Base-by-base conservation (phyloP, 92 coral and sea anemone species). In the Desmophyllum pertusum region DNA sequence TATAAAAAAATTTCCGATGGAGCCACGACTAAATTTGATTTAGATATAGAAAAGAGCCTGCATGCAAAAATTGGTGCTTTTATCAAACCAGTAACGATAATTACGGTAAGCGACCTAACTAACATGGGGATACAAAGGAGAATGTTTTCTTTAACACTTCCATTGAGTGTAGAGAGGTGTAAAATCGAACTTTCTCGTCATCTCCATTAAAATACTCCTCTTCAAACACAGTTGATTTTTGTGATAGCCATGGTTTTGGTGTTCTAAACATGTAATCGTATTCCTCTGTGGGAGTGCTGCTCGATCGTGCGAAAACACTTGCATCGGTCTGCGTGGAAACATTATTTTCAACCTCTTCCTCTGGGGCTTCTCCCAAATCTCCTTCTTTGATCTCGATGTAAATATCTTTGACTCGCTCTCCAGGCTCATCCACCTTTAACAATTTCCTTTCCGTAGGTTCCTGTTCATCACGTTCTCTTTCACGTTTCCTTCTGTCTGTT, bases 401-500 rank as follows among this genome's bases (percentile, higher is more conserved):
- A 79, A 79, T 71, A 83, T 76, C 42, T 76, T 50, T 48, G 17
- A 76, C 31, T 66, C 85, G 41, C 30, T 66, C 75, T 57, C 86
- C 81, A 23, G 80, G 79, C 42, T 48, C 79, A 40, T 75, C 62
- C 38, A 73, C 18, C 57, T 73, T 73, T 73, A 23, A 38, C 42
- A 39, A 57, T 72, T 73, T 73, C 53, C 77, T 73, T 43, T 43
- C 23, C 77, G 42, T 38, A 50, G 84, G 41, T 78, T 36, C 53
- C 71, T 67, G 53, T 31, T 70, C 76, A 21, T 70, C 76, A 36
- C 23, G 53, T 75, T 77, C 84, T 46, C 53, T 70, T 79, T 79
- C 85, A 59, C 84, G 85, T 59, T 71, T 79, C 42, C 85, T 86
- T 59, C 85, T 78, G 71, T 79, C 85, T n/a, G 52, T 86, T 9